Evolutionary conservation across 2,888 invertebrate genomes (phyloP).

Genomic region (Nipponacmea schrenckii): DNA sequence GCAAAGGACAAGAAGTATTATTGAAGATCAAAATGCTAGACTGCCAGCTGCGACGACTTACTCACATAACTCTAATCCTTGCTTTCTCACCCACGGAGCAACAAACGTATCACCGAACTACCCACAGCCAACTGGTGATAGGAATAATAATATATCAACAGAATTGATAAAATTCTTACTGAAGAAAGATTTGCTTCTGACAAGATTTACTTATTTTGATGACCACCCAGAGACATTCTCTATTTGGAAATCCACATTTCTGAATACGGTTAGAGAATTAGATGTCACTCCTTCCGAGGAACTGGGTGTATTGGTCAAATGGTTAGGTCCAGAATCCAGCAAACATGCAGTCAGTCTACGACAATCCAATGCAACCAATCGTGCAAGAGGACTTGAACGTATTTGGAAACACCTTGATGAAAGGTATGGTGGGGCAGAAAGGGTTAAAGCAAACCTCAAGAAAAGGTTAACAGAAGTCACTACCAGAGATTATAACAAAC

Average conservation of each 20-base stretch:
- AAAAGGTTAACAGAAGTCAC: constrained; percentile 29
- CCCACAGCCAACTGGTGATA: too few relatives aligned
- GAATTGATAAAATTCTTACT: neutral
- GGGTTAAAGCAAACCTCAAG: constrained; percentile 24
- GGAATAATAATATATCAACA: too few relatives aligned
- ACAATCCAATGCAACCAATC: constrained; percentile 24
- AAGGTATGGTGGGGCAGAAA: constrained; percentile 30
- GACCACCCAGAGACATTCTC: constrained; percentile 16
- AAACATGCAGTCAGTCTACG: constrained; percentile 23
- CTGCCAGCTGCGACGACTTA: too few relatives aligned
- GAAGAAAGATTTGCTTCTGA: neutral
- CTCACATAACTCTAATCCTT: too few relatives aligned
- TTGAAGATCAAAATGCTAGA: neutral
- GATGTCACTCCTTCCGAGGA: constrained; percentile 11
- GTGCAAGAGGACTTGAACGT: constrained; percentile 15
- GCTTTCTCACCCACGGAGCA: too few relatives aligned
- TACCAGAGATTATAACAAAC: constrained; percentile 24
- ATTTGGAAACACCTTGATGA: constrained; percentile 29
- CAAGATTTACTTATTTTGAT: constrained; percentile 10
- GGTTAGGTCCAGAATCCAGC: constrained; percentile 23
- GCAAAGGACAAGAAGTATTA: neutral
- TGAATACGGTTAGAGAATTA: constrained; percentile 12
- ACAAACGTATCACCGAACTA: too few relatives aligned
- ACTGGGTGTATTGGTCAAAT: constrained; percentile 23
- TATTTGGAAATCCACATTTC: constrained; percentile 18